Conservation (phyloP, 2,797 vertebrate genomes). For the Borostomias antarcticus region DNA sequence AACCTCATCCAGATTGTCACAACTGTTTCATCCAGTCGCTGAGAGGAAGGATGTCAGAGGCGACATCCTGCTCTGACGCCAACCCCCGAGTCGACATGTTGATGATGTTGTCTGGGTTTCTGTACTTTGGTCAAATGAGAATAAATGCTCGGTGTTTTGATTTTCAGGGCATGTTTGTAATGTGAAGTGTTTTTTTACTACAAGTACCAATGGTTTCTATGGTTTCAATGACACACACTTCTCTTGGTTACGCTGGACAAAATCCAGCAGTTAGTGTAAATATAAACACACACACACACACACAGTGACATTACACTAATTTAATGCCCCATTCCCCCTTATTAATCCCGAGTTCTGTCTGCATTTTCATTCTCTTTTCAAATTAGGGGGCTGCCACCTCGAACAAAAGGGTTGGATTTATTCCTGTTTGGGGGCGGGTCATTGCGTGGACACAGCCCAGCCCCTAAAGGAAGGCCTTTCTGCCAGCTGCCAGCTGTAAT, state of each 20-base stretch:
- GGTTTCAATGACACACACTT: background rate
- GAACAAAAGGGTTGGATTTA: constrained; percentile 75
- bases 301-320: constrained; percentile 62
- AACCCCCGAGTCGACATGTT: background rate
- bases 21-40: background rate
- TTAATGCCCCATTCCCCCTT: constrained; percentile 73
- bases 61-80: background rate
- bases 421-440: constrained; percentile 61
- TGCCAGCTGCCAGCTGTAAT: constrained; percentile 82
- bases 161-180: background rate
- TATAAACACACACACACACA: constrained; percentile 16
- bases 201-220: background rate
- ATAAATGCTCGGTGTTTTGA: background rate
- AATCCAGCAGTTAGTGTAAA: background rate
- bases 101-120: background rate
- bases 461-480: constrained; percentile 76
- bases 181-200: background rate
- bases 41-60: background rate
- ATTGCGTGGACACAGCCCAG: constrained; percentile 74
- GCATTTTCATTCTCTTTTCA: constrained; percentile 64
- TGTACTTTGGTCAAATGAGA: constrained; percentile 2
- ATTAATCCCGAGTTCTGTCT: constrained; percentile 73
- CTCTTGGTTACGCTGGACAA: background rate
- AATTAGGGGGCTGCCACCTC: constrained; percentile 66
- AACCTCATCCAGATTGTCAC: background rate